phyloP scores from a whole-genome alignment of 37 sponge, comb jelly and placozoan genomes.

The Geodia barretti region DNA sequence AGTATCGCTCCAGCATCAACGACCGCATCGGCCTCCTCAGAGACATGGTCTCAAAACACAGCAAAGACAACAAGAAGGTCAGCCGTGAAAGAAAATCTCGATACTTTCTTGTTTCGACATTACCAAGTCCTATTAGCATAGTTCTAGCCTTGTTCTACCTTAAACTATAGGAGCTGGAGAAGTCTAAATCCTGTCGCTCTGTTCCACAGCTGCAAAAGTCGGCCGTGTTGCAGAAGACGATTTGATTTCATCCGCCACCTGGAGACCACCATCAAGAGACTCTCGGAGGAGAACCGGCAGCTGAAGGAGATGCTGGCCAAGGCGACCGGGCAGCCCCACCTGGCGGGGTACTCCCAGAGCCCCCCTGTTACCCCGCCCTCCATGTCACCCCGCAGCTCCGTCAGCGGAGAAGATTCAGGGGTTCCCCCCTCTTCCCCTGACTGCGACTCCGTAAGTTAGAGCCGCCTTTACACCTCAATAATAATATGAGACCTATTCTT shows the following conservation, averaged over 20 bases:
- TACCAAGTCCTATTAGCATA: too few relatives aligned
- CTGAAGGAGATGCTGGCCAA: conserved; percentile 53
- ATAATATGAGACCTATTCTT: too few relatives aligned
- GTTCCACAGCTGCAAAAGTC: conserved; percentile 71
- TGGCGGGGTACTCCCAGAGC: conserved; percentile 10
- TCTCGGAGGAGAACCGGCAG: conserved; percentile 69
- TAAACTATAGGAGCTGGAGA: too few relatives aligned
- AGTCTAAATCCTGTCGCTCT: too few relatives aligned
- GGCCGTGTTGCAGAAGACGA: conserved; percentile 83
- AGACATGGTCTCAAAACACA: conserved; percentile 68
- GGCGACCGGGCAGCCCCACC: not conserved
- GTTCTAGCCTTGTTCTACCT: too few relatives aligned
- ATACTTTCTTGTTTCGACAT: too few relatives aligned
- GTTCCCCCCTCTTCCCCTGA: conserved; percentile 63
- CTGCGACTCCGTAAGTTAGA: conserved; percentile 31
- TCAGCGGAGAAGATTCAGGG: conserved; percentile 50
- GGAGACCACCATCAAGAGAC: conserved; percentile 58
- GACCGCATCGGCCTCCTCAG: conserved; percentile 88
- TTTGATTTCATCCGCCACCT: conserved; percentile 84
- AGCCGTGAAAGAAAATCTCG: too few relatives aligned
- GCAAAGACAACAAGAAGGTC: conserved; percentile 64
- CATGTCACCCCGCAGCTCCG: conserved; percentile 8
- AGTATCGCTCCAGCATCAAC: conserved; percentile 95
- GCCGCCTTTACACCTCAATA: too few relatives aligned
- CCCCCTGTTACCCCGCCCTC: conserved; percentile 36